phyloP scores from a whole-genome alignment of 2,113 vertebrate genomes.

The Podarcis muralis region DNA sequence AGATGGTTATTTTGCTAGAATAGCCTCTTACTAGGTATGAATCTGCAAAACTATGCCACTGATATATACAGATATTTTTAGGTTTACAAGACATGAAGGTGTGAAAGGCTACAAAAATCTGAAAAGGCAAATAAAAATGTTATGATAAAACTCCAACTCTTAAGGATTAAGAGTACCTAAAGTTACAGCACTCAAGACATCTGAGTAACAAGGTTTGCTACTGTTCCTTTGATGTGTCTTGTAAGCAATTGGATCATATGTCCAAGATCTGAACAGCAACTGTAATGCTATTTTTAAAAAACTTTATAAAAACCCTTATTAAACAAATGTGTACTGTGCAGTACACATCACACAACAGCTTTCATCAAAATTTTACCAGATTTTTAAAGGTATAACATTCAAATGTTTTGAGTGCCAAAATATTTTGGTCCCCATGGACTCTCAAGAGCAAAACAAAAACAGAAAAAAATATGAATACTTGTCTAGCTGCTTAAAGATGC shows the following conservation, averaged over 20 bases:
- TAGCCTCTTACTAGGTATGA: conserved; percentile 48
- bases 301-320: conserved; percentile 19
- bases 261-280: conserved; percentile 58
- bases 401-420: conserved; percentile 78
- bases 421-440: conserved; percentile 80
- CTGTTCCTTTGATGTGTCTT: conserved; percentile 28
- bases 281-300: conserved; percentile 42
- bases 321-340: conserved; percentile 28
- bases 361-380: conserved; percentile 64
- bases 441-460: conserved; percentile 75
- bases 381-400: conserved; percentile 75
- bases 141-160: conserved; percentile 58
- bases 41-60: conserved; percentile 49
- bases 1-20: conserved; percentile 43
- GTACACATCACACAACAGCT: conserved; percentile 61
- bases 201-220: conserved; percentile 35
- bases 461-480: conserved; percentile 66
- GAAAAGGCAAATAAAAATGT: conserved; percentile 46
- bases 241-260: conserved; percentile 4
- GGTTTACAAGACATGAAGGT: conserved; percentile 43
- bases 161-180: conserved; percentile 45
- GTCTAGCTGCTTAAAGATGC: conserved; percentile 54
- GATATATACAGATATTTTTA: conserved; percentile 48
- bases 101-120: conserved; percentile 35
- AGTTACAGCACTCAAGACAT: conserved; percentile 52